Base-by-base conservation (phyloP, 2,888 invertebrate species). In the Liposcelis brunnea region DNA sequence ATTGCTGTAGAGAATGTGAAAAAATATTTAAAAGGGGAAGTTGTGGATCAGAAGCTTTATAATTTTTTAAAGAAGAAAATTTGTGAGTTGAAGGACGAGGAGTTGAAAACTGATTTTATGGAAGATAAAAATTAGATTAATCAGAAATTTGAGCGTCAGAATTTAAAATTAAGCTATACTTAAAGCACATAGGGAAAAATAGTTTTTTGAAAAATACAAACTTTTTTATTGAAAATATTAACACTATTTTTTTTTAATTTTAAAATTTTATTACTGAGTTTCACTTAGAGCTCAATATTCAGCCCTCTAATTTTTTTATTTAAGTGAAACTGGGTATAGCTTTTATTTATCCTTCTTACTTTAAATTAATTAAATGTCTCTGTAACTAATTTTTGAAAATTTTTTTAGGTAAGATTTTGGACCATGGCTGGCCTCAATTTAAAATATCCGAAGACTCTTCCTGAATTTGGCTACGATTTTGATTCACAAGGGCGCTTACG, bases 401-500 rank as follows among this genome's bases (percentile, higher is more conserved):
- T 19, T 19, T 12, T 21, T 19, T 12, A 8, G 21, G 18, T 15
- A 38, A 38, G n/a, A 12, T n/a, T 26, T 10, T 7, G 2, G 12
- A 21, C 31, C 3, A 12, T 26, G 31, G 31, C 18, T 6, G 8
- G 26, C 26, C 4, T 4, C 4, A 26, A 26, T 6, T 4, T 8
- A 21, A 32, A 47, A 36, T 58, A 62, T 49, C 57, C 62, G 6
- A 65, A 62, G 54, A 59, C 63, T 31, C 58, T 73, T 48, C 60
- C 57, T 49, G 68, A 66, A 32, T 66, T 74, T 52, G 74, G 74
- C 26, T 75, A 74, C 51, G 65, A 56, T 26, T 75, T 74, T 53
- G 71, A 72, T 55, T 42, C 53, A 80, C 80, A 66, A 50, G 81
- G 81, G 1, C 65, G 75, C 55, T 61, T 83, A 42, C 66, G 77